Conservation (phyloP, 2,113 vertebrate species). For the Dissostichus mawsoni region DNA sequence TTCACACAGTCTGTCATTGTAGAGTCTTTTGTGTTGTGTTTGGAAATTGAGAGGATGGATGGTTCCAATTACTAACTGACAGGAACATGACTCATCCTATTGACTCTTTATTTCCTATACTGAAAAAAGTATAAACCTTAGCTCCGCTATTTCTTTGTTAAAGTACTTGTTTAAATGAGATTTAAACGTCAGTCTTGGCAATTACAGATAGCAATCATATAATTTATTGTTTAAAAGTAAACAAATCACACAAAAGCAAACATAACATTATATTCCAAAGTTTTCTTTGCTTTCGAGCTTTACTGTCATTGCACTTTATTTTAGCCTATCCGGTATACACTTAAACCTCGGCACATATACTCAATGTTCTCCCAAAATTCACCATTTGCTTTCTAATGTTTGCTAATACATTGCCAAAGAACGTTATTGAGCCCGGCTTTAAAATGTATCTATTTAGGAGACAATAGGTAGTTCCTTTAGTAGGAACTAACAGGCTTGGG, state of each 20-base stretch:
- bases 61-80: slow-evolving; percentile 47
- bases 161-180: background rate
- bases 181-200: background rate
- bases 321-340: no score
- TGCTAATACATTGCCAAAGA: no score
- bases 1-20: slow-evolving; percentile 44
- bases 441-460: no score
- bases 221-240: background rate
- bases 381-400: no score
- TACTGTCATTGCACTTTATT: no score
- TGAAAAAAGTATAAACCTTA: background rate
- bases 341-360: no score
- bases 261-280: background rate
- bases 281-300: no score
- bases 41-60: slow-evolving; percentile 20
- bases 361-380: no score
- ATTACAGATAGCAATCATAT: background rate
- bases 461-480: no score
- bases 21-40: slow-evolving; percentile 43
- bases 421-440: no score
- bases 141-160: background rate
- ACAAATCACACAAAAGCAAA: background rate
- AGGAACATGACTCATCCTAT: slow-evolving; percentile 12
- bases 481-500: no score
- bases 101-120: background rate